Conservation (phyloP, 2,113 vertebrate species). For the Azemiops feae region DNA sequence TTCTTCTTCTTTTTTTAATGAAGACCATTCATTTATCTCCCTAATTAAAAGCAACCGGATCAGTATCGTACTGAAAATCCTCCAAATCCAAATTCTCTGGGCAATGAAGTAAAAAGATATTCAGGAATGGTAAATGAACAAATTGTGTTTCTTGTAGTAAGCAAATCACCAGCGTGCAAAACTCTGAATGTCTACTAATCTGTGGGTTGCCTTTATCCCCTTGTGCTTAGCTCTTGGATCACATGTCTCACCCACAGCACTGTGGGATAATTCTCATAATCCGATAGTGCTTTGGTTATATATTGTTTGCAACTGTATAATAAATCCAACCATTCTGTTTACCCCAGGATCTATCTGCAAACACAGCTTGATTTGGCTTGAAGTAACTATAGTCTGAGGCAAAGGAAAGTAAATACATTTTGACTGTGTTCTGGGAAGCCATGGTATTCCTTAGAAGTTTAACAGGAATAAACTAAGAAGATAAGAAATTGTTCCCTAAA, state of each 20-base stretch:
- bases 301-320: background rate
- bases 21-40: conserved; percentile 37
- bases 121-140: conserved; percentile 23
- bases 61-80: background rate
- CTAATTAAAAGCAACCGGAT: conserved; percentile 13
- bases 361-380: background rate
- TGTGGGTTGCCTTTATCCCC: background rate
- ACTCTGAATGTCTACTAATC: background rate
- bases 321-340: background rate
- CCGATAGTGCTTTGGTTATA: background rate
- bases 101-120: conserved; percentile 30
- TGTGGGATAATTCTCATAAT: background rate
- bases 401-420: background rate
- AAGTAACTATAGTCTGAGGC: background rate
- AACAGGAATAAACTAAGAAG: background rate
- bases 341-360: background rate
- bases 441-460: background rate
- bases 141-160: background rate
- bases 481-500: background rate
- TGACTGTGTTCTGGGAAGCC: background rate
- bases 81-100: conserved; percentile 22
- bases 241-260: background rate
- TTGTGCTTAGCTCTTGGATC: background rate
- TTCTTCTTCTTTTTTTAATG: conserved; percentile 27
- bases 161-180: background rate